Percentiles rank a stretch among this genome's conserved stretches.
Conservation (phyloP, 1,140 invertebrate genomes). For the Zaprionus ghesquierei region DNA sequence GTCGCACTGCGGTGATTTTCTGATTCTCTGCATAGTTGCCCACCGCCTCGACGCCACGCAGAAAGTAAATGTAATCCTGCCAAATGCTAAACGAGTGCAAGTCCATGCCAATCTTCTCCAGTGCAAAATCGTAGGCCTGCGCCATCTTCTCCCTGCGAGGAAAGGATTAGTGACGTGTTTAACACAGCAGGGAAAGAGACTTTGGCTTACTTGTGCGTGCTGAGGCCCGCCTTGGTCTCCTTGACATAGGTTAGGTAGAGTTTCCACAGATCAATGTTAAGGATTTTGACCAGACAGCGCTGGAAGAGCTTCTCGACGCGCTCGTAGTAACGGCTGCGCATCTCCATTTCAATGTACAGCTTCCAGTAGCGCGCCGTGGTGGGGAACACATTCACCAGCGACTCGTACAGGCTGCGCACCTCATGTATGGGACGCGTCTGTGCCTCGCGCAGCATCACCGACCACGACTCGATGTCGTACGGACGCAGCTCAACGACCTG, state of each 20-base stretch:
- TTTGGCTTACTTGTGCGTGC: conserved; percentile 95
- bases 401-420: conserved; percentile 96
- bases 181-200: background rate
- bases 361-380: conserved; percentile 99
- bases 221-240: conserved; percentile 96
- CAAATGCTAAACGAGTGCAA: conserved; percentile 97
- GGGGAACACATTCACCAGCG: conserved; percentile 95
- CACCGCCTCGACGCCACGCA: conserved; percentile 98
- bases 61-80: conserved; percentile 98
- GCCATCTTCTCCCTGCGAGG: conserved; percentile 97
- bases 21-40: conserved; percentile 99
- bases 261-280: conserved; percentile 99
- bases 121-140: conserved; percentile 99
- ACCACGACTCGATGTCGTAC: conserved; percentile 98
- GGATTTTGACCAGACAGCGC: conserved; percentile 98
- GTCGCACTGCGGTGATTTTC: conserved; percentile 98
- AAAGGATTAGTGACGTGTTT: background rate
- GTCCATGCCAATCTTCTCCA: conserved; percentile 99
- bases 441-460: conserved; percentile 95
- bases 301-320: conserved; percentile 99
- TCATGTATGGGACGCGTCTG: conserved; percentile 95
- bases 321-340: conserved; percentile 97
- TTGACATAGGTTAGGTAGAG: conserved; percentile 98
- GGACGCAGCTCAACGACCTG: conserved; percentile 92
- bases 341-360: conserved; percentile 99